Conservation (phyloP, 2,113 vertebrate species). For the Labeo catla region DNA sequence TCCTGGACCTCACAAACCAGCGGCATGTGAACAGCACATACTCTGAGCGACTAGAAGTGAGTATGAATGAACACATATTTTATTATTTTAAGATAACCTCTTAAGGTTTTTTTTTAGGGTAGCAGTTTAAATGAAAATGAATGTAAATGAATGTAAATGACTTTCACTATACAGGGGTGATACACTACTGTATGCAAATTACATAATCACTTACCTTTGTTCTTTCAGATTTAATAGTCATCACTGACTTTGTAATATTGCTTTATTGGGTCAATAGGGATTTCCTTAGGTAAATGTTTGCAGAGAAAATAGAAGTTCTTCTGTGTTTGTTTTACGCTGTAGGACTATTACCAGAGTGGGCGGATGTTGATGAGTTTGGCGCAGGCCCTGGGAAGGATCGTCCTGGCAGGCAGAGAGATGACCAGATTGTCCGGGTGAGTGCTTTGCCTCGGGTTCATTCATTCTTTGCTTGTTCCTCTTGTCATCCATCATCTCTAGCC, state of each 20-base stretch:
- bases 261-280: conserved; percentile 16
- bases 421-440: conserved; percentile 91
- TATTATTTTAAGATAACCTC: too few species aligned
- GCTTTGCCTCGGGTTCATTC: neutral
- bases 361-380: conserved; percentile 96
- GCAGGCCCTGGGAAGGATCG: conserved; percentile 93
- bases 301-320: neutral
- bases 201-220: neutral
- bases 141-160: neutral
- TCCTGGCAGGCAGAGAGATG: conserved; percentile 97
- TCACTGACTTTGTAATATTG: neutral
- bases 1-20: conserved; percentile 82
- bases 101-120: neutral
- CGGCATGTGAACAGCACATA: conserved; percentile 86
- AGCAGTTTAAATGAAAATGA: neutral
- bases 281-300: conserved; percentile 14
- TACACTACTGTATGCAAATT: neutral
- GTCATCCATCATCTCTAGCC: neutral
- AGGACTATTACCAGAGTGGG: conserved; percentile 99
- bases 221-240: too few species aligned
- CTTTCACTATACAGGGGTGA: too few species aligned
- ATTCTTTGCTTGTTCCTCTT: neutral
- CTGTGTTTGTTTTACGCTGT: conserved; percentile 48
- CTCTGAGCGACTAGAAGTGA: conserved; percentile 91
- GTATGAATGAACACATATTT: neutral